These are phyloP conservation scores for Actenoides lindsayi DNA, from an alignment of 2,113 vertebrate genomes.

Conservation along the genomic window DNA sequence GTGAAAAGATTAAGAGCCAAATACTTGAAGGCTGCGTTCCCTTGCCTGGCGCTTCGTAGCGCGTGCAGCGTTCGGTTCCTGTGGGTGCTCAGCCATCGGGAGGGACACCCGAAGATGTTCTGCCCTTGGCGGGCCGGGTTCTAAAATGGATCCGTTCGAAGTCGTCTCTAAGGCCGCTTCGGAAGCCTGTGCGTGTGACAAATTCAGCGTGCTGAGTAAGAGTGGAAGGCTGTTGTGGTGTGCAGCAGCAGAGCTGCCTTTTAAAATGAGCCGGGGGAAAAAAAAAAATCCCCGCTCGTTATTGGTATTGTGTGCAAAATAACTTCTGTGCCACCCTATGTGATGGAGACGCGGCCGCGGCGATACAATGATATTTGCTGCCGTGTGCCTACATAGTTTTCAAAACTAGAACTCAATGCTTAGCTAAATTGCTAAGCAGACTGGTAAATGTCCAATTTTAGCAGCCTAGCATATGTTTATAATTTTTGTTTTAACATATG, in stretches of 20 bases:
- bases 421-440: conserved; percentile 61
- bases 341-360: background rate
- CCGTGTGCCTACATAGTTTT: conserved; percentile 49
- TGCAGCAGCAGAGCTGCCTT: background rate
- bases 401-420: conserved; percentile 58
- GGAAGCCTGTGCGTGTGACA: background rate
- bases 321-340: background rate
- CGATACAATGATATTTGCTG: conserved; percentile 54
- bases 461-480: conserved; percentile 68
- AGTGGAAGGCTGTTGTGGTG: background rate
- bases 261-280: background rate
- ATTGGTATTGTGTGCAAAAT: background rate
- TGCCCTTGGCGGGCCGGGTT: background rate
- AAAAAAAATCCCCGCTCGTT: background rate
- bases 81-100: background rate
- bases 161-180: background rate
- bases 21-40: background rate
- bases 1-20: background rate
- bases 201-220: background rate
- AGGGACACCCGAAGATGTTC: background rate
- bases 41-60: background rate
- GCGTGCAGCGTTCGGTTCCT: background rate
- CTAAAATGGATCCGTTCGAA: background rate
- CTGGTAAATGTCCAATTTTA: conserved; percentile 71
- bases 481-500: conserved; percentile 69